These are phyloP conservation scores for Platyura marginata DNA, from an alignment of 1,140 invertebrate genomes.

Conservation along the genomic window DNA sequence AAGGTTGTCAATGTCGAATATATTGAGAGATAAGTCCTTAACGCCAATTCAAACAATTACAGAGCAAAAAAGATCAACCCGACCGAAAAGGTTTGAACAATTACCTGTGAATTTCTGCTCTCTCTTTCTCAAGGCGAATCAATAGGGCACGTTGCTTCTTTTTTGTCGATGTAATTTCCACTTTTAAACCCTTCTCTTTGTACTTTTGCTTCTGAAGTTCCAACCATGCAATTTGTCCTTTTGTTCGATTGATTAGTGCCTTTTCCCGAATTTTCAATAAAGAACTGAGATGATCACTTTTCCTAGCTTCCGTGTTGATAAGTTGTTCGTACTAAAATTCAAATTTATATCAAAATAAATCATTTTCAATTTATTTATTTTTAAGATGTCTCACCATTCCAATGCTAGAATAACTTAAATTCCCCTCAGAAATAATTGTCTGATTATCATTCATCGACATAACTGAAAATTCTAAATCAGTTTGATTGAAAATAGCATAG, in stretches of 20 bases:
- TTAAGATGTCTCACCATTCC: constrained; percentile 8
- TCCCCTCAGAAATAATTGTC: constrained; percentile 5
- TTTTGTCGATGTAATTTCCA: constrained; percentile 6
- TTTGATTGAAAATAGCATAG: constrained; percentile 6
- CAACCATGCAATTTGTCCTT: constrained; percentile 12
- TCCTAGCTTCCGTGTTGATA: constrained; percentile 7
- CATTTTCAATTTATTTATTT: too few species aligned
- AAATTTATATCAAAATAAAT: neutral
- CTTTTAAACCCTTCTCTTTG: constrained; percentile 8
- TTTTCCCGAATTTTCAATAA: constrained; percentile 11
- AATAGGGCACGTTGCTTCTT: constrained; percentile 11
- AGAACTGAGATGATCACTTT: constrained; percentile 7
- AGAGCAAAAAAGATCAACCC: too few species aligned
- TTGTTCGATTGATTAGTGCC: constrained; percentile 10
- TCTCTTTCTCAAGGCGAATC: constrained; percentile 10
- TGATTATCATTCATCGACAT: neutral
- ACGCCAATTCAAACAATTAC: too few species aligned
- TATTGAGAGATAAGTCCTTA: too few species aligned
- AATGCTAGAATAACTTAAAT: constrained; percentile 8
- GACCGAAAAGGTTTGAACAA: too few species aligned
- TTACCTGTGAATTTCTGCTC: too few species aligned
- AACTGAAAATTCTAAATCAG: constrained; percentile 4
- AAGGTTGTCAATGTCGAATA: too few species aligned
- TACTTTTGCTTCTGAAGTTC: constrained; percentile 12
- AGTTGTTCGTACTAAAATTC: constrained; percentile 6